phyloP scores from a whole-genome alignment of 2,888 invertebrate genomes.

The Drosophila testacea region DNA sequence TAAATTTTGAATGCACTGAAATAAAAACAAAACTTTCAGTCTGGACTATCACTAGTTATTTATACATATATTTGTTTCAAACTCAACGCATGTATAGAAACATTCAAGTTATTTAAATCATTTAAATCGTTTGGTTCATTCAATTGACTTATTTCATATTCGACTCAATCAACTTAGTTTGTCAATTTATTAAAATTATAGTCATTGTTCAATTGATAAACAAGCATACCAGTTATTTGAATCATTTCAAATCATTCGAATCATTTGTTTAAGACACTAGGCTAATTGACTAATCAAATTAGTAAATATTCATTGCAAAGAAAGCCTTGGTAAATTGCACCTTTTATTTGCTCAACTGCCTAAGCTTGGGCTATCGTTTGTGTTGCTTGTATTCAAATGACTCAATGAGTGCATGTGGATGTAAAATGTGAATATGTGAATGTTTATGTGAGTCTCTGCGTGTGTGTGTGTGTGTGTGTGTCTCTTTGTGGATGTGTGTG shows the following conservation, averaged over 20 bases:
- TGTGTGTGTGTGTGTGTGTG: neutral
- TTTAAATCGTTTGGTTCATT: neutral
- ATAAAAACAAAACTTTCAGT: neutral
- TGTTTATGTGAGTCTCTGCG: neutral
- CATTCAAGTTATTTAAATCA: too few species aligned
- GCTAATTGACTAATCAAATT: slow-evolving; percentile 8
- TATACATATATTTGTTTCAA: too few species aligned
- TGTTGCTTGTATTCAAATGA: slow-evolving; percentile 47
- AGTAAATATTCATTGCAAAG: neutral
- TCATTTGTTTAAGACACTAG: neutral
- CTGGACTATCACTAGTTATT: neutral
- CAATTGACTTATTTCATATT: neutral
- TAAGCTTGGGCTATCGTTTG: slow-evolving; percentile 21
- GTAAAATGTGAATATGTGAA: neutral
- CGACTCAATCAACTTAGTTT: neutral
- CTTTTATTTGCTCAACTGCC: slow-evolving; percentile 8
- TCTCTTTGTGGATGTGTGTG: slow-evolving; percentile 9
- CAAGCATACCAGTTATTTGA: too few species aligned
- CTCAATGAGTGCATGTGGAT: slow-evolving; percentile 31
- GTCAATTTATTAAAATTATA: too few species aligned
- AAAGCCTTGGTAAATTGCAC: neutral
- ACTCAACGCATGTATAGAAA: too few species aligned
- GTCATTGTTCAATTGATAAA: too few species aligned
- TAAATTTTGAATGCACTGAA: neutral
- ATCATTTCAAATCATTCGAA: neutral